A percentile compares a stretch with the other conserved stretches of the same genome.
Evolutionary conservation across 2,113 vertebrate genomes (phyloP).

Genomic region (Picathartes gymnocephalus): DNA sequence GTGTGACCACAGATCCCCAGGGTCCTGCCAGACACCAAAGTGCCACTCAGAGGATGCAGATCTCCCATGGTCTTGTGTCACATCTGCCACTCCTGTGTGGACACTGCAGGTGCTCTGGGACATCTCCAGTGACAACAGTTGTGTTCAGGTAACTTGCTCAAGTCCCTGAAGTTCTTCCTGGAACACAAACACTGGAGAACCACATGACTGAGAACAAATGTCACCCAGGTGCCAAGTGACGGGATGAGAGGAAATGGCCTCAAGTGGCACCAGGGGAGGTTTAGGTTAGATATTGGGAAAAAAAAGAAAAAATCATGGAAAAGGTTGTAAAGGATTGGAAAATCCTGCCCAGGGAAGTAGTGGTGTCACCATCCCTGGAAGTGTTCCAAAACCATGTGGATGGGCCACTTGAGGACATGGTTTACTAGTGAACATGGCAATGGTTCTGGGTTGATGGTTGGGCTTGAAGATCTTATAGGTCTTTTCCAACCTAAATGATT

Average conservation of each 20-base stretch:
- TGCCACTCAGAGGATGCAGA: neutral
- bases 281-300: neutral
- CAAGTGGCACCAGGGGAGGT: neutral
- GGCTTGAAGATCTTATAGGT: neutral
- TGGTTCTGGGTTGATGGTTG: neutral
- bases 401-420: neutral
- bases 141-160: neutral
- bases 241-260: neutral
- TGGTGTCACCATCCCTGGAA: neutral
- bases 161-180: neutral
- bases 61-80: neutral
- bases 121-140: neutral
- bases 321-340: neutral
- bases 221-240: neutral
- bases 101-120: neutral
- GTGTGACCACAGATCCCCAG: accelerated
- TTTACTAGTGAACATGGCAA: neutral
- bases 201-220: neutral
- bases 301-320: accelerated
- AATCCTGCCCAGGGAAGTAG: neutral
- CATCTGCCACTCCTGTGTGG: neutral
- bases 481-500: neutral
- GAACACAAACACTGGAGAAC: neutral
- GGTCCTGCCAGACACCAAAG: neutral
- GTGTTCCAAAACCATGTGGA: neutral